Conservation (phyloP, 2,113 vertebrate species). For the Gallinago undulata region DNA sequence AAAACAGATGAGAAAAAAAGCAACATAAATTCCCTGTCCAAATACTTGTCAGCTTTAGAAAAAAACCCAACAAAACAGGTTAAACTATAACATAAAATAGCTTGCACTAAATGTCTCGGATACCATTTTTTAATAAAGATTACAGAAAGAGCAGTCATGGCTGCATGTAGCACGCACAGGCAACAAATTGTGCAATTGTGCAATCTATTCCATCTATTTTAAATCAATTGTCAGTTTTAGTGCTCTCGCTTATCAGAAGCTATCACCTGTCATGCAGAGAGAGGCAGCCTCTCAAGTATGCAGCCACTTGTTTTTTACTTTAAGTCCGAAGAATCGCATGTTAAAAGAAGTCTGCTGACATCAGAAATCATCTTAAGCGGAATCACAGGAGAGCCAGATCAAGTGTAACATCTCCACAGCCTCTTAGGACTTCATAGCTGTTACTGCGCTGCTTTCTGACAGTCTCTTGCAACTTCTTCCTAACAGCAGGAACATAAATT, state of each 20-base stretch:
- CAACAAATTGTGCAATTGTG: background rate
- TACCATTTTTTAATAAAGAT: background rate
- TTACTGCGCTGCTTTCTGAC: background rate
- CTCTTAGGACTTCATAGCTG: background rate
- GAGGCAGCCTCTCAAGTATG: background rate
- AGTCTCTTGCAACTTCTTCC: background rate
- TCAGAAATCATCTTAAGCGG: background rate
- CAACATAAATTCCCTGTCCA: background rate
- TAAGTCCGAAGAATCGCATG: rapidly evolving
- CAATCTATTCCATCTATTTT: background rate
- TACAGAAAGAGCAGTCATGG: background rate
- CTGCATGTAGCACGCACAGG: background rate
- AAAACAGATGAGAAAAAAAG: background rate
- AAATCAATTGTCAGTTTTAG: background rate
- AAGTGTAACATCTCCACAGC: background rate
- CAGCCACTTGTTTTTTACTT: background rate
- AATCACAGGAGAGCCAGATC: background rate
- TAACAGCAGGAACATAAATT: background rate
- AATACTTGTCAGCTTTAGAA: background rate
- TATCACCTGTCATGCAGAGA: background rate
- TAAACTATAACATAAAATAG: background rate
- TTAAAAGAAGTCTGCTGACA: background rate
- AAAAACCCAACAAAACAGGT: background rate
- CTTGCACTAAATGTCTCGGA: background rate
- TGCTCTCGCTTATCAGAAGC: background rate